Evolutionary conservation across 1,140 invertebrate genomes (phyloP).

Genomic region (Bombyx mori): ASM3026992v2 NC_085109.1:626001-626500

Average conservation of each 20-base stretch:
- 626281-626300: too few relatives aligned
- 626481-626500: conserved; percentile 11
- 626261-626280: conserved; percentile 40
- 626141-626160: conserved; percentile 22
- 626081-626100: too few relatives aligned
- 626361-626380: conserved; percentile 7
- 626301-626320: too few relatives aligned
- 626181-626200: conserved; percentile 22
- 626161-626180: conserved; percentile 19
- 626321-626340: conserved; percentile 32
- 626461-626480: conserved; percentile 13
- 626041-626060: too few relatives aligned
- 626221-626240: conserved; percentile 41
- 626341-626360: conserved; percentile 25
- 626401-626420: conserved; percentile 1
- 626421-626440: conserved; percentile 11
- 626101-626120: too few relatives aligned
- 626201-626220: not conserved
- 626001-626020: too few relatives aligned
- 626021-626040: too few relatives aligned
- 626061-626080: too few relatives aligned
- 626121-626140: conserved; percentile 24
- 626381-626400: conserved; percentile 15
- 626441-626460: not conserved
- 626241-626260: conserved; percentile 33